phyloP scores from a whole-genome alignment of 2,888 invertebrate species.

The Entomobrya multifasciata region DNA sequence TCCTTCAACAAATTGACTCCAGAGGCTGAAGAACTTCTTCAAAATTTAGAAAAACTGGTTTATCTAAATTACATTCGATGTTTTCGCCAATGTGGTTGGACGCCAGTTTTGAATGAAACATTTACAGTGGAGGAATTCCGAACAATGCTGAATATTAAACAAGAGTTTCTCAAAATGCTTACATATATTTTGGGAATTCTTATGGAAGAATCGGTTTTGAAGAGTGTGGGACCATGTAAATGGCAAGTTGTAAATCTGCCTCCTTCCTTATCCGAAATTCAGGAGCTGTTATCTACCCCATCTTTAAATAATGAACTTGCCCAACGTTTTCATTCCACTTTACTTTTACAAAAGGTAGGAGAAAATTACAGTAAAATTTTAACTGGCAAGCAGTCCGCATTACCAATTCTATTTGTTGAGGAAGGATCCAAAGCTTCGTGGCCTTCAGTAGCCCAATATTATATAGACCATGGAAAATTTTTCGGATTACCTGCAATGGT shows the following conservation, averaged over 20 bases:
- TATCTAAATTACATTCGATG: neutral
- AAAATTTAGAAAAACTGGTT: neutral
- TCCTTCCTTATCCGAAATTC: neutral
- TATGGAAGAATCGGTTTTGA: neutral
- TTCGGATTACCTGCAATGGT: too few species aligned
- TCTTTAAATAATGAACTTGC: too few species aligned
- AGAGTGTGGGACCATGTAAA: neutral
- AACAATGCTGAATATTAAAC: neutral
- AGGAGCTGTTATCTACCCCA: too few species aligned
- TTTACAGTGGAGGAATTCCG: neutral
- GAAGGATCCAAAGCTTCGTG: neutral
- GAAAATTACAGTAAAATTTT: neutral
- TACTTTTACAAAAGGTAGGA: neutral
- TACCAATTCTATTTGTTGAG: neutral
- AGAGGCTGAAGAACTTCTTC: too few species aligned
- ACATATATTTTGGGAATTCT: neutral
- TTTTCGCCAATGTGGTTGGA: neutral
- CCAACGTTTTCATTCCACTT: too few species aligned
- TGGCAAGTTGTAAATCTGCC: neutral
- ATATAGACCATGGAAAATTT: neutral
- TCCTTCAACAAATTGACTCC: too few species aligned
- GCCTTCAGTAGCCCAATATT: neutral
- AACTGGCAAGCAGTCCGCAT: neutral
- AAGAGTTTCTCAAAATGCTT: neutral
- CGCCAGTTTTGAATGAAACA: neutral